These are phyloP conservation scores for Hucho hucho DNA, from an alignment of 2,113 vertebrate species.

Conservation along the genomic window DNA sequence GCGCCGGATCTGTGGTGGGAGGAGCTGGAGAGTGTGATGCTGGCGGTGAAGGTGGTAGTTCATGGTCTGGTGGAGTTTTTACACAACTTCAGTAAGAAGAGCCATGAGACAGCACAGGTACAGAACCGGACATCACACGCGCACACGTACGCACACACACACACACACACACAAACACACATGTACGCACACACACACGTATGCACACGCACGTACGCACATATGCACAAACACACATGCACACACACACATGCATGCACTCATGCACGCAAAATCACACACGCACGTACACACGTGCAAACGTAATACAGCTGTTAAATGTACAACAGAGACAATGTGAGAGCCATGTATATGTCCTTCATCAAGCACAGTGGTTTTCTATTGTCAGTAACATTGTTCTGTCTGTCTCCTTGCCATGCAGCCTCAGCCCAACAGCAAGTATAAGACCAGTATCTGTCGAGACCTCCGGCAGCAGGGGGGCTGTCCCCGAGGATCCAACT, in stretches of 20 bases:
- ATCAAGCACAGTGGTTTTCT: background rate
- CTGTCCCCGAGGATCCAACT: slow-evolving; percentile 81
- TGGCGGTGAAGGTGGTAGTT: slow-evolving; percentile 92
- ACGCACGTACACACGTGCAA: too few relatives aligned
- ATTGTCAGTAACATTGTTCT: slow-evolving; percentile 3
- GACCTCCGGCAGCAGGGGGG: slow-evolving; percentile 86
- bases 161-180: background rate
- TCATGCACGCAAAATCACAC: too few relatives aligned
- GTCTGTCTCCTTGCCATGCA: slow-evolving; percentile 47
- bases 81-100: slow-evolving; percentile 96
- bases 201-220: background rate
- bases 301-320: too few relatives aligned
- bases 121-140: background rate
- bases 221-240: background rate
- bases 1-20: slow-evolving; percentile 87
- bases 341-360: too few relatives aligned
- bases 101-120: slow-evolving; percentile 92
- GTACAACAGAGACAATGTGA: too few relatives aligned
- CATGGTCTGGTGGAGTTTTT: slow-evolving; percentile 96
- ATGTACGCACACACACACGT: background rate
- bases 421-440: slow-evolving; percentile 96
- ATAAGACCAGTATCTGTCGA: slow-evolving; percentile 94
- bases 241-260: background rate
- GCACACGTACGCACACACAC: background rate
- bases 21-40: slow-evolving; percentile 91